Base-by-base conservation (phyloP, 2,888 invertebrate genomes). In the Oeneis ivallda region DNA sequence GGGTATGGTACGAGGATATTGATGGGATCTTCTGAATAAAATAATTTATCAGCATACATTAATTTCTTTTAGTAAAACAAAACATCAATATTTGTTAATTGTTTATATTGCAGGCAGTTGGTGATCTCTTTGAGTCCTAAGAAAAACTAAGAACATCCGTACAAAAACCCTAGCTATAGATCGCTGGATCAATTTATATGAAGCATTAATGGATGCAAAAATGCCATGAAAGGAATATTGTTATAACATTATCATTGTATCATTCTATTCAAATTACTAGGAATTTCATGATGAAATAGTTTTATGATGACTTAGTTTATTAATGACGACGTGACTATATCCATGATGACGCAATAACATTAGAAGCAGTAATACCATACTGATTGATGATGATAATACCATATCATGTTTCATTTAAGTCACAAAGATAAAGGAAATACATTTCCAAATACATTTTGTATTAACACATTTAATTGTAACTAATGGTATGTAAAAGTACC, bases 91-190 rank as follows among this genome's bases (percentile, higher is more conserved):
- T 74, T 71, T 75, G 69, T 78, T 86, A 79, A 83, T 89, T 89
- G 85, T 89, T 91, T 91, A 83, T 80, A 89, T 91, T 91, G 83
- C 91, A 91, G 91, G 91, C 90, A 87, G 90, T 86, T 91, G 90
- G 91, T 91, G 91, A 91, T 86, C 85, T 86, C 83, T 86, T 86
- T 85, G 79, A 87, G 61, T 61, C 56, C 74, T 80, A 81, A 86
- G 82, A 84, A 85, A 86, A 81, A 84, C 79, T 81, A 81, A 83
- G 81, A 79, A 77, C 81, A 76, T 81, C 82, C 81, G 78, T 79
- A 80, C 80, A 78, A 79, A n/a, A 81, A 83, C 84, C 81, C 80
- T 80, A 79, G 80, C 78, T 80, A 79, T 79, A 75, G 79, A 76
- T 86, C 82, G 79, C 84, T 81, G 88, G 85, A 84, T 79, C 81